phyloP scores from a whole-genome alignment of 2,113 vertebrate genomes.

The Sterna hirundo region DNA sequence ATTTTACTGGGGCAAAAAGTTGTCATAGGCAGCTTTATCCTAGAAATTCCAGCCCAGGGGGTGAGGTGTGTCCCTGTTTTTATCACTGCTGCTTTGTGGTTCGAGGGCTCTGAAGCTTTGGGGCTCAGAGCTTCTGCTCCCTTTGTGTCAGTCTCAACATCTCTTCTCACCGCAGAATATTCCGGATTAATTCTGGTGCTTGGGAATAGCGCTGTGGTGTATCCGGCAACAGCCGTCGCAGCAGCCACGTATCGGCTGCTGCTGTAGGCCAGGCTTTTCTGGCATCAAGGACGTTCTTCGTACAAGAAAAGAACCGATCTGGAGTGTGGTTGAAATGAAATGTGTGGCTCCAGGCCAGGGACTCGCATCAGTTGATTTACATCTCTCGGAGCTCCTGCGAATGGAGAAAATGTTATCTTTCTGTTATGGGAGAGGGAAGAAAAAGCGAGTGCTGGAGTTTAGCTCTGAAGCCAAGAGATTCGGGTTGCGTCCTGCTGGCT shows the following conservation, averaged over 20 bases:
- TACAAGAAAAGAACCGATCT: neutral
- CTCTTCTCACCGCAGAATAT: neutral
- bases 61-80: neutral
- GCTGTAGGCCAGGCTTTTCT: neutral
- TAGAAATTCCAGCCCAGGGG: neutral
- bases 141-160: neutral
- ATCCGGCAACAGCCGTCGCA: neutral
- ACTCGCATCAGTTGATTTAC: neutral
- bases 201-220: neutral
- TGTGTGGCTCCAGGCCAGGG: neutral
- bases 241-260: neutral
- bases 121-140: neutral
- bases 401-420: neutral
- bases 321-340: neutral
- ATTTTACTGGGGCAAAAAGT: neutral
- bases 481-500: slow-evolving; percentile 15
- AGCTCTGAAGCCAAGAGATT: neutral
- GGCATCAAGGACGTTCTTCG: neutral
- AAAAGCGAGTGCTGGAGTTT: neutral
- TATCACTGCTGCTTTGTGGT: neutral
- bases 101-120: neutral
- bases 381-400: neutral
- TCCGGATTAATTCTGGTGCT: neutral
- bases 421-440: neutral
- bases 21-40: neutral